Evolutionary conservation across 2,797 vertebrate species (phyloP), one percentile per base, ranked within the genome.

Genomic region (Champsocephalus esox): DNA sequence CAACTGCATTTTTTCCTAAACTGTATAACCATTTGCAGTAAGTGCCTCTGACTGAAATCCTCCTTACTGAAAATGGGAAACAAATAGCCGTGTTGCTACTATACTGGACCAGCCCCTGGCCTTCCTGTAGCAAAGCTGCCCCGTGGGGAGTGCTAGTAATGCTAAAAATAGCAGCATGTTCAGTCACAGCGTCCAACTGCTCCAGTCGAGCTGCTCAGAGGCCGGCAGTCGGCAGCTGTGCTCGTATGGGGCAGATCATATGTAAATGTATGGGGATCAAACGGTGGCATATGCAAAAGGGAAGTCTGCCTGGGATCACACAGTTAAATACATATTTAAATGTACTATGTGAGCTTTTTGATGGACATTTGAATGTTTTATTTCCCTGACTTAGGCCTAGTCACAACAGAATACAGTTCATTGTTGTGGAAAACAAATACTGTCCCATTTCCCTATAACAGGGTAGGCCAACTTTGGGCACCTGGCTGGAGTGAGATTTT

Each of bases 111-210:
- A 12, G 12, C 32, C 43, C 19, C 43, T n/a, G 67, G 32, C 62
- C 65, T n/a, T 43, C 54, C 56, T 49, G 72, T 12, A 32, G 48
- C 56, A 56, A 69, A 66, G 45, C 79, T 52, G 38, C 72, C 73
- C 55, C 66, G 48, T 57, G 69, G 51, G 56, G 50, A 61, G 51
- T 14, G 51, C 6, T 58, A 6, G 55, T 34, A 43, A 50, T 1
- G 32, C 51, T 68, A 66, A 61, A 74, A 76, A 84, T 80, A 83
- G 72, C 62, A 43, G 50, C 77, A 79, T 72, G 51, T 81, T 79
- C 49, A 71, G 66, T 75, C 66, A 46, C 64, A 56, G 61, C 68
- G 75, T 76, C 66, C 49, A 73, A 52, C 50, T 55, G 61, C 45
- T 56, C 48, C 55, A 2, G 58, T 38, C 65, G 54, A 17, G 65